phyloP scores from a whole-genome alignment of 2,797 vertebrate genomes.

The Arremon brunneinucha region DNA sequence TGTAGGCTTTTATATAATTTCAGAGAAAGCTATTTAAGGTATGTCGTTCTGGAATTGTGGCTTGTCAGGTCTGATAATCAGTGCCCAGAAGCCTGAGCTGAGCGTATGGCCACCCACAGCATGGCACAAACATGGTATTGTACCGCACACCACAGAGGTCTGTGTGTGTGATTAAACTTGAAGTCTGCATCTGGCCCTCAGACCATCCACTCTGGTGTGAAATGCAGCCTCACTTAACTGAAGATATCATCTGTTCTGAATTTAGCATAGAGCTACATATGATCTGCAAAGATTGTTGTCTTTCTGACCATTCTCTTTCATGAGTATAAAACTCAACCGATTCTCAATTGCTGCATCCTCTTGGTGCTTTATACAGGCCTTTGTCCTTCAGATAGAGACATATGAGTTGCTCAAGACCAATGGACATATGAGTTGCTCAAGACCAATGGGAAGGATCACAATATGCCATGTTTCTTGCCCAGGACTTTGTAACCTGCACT shows the following conservation, averaged over 20 bases:
- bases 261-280: background rate
- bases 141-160: background rate
- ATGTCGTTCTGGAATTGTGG: background rate
- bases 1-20: background rate
- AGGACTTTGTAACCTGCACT: background rate
- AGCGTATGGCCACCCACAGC: background rate
- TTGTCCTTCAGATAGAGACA: background rate
- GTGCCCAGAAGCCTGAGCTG: background rate
- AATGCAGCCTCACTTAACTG: background rate
- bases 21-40: background rate
- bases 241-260: background rate
- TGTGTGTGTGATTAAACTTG: background rate
- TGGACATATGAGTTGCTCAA: background rate
- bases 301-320: background rate
- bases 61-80: background rate
- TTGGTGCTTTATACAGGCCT: background rate
- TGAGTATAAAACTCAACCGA: background rate
- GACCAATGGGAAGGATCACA: background rate
- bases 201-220: background rate
- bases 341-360: background rate
- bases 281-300: background rate
- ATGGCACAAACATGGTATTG: background rate
- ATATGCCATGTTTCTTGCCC: background rate
- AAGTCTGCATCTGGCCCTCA: background rate
- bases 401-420: background rate